Percentiles rank a stretch among this genome's conserved stretches.
These are phyloP conservation scores for Argyrosomus regius DNA, from an alignment of 2,797 vertebrate genomes.

Conservation along the genomic window DNA sequence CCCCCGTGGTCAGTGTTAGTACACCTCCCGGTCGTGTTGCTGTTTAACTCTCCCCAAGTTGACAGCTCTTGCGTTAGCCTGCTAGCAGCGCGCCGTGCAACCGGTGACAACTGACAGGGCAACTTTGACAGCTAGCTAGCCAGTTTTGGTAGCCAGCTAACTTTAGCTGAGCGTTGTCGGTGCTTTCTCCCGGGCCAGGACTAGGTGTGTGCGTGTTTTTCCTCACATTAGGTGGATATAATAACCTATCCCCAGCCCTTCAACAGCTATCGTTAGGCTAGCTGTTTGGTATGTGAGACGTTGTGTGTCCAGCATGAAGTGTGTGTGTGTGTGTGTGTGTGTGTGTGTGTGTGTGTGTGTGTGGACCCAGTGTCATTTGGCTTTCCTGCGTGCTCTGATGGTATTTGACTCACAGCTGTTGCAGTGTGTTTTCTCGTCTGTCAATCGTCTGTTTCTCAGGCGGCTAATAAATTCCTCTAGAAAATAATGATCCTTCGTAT, in stretches of 20 bases:
- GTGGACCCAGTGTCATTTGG: slow-evolving; percentile 67
- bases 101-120: slow-evolving; percentile 84
- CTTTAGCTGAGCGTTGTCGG: slow-evolving; percentile 69
- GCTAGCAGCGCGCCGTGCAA: slow-evolving; percentile 75
- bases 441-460: slow-evolving; percentile 71
- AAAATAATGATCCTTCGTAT: slow-evolving; percentile 39
- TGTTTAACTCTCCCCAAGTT: slow-evolving; percentile 80
- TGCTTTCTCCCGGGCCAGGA: slow-evolving; percentile 49
- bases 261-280: slow-evolving; percentile 76
- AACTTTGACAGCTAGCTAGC: slow-evolving; percentile 86
- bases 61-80: slow-evolving; percentile 82
- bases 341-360: slow-evolving; percentile 20
- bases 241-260: slow-evolving; percentile 55
- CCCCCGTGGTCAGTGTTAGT: slow-evolving; percentile 64
- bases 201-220: slow-evolving; percentile 42
- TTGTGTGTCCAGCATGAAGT: slow-evolving; percentile 70
- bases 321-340: slow-evolving; percentile 37
- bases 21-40: slow-evolving; percentile 57
- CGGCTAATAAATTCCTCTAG: slow-evolving; percentile 58
- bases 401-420: slow-evolving; percentile 83
- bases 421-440: slow-evolving; percentile 80
- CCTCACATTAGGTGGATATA: slow-evolving; percentile 47
- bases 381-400: slow-evolving; percentile 72
- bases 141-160: slow-evolving; percentile 76
- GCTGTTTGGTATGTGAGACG: slow-evolving; percentile 77